These are phyloP conservation scores for Tricholauxania praeusta DNA, from an alignment of 2,888 invertebrate species.

Conservation along the genomic window DNA sequence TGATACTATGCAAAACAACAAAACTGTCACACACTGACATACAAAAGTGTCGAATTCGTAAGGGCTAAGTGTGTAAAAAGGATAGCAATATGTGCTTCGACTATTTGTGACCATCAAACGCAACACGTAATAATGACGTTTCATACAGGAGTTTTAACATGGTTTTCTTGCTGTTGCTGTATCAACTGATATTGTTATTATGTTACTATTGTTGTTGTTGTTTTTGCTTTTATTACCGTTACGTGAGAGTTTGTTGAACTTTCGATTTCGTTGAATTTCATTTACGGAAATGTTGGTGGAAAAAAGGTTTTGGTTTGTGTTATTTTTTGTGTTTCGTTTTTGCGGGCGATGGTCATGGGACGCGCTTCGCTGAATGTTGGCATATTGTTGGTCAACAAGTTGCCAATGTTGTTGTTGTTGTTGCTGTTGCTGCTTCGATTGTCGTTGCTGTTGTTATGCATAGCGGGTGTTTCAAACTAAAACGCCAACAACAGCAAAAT, in stretches of 20 bases:
- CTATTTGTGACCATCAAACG: neutral
- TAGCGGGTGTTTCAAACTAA: no score
- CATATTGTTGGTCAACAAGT: slow-evolving; percentile 15
- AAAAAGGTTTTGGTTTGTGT: neutral
- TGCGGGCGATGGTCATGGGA: slow-evolving; percentile 18
- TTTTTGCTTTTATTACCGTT: slow-evolving; percentile 22
- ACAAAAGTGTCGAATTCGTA: neutral
- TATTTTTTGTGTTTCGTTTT: slow-evolving; percentile 6
- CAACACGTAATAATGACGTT: neutral
- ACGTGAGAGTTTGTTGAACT: slow-evolving; percentile 64
- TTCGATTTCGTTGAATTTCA: slow-evolving; percentile 60
- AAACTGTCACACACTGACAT: slow-evolving; percentile 23
- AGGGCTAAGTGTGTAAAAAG: no score
- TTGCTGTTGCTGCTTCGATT: neutral
- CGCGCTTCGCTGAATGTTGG: slow-evolving; percentile 22
- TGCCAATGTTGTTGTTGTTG: neutral
- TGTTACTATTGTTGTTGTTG: slow-evolving; percentile 3
- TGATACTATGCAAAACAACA: neutral
- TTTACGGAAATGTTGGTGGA: slow-evolving; percentile 25
- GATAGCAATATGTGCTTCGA: no score
- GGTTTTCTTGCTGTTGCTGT: slow-evolving; percentile 1
- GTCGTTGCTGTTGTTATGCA: neutral
- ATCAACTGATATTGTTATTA: neutral
- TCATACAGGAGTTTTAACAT: neutral
- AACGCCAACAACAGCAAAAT: no score